Percentiles rank a stretch among this genome's conserved stretches.
Evolutionary conservation across 2,113 vertebrate genomes (phyloP).

Genomic region (Fregata magnificens): DNA sequence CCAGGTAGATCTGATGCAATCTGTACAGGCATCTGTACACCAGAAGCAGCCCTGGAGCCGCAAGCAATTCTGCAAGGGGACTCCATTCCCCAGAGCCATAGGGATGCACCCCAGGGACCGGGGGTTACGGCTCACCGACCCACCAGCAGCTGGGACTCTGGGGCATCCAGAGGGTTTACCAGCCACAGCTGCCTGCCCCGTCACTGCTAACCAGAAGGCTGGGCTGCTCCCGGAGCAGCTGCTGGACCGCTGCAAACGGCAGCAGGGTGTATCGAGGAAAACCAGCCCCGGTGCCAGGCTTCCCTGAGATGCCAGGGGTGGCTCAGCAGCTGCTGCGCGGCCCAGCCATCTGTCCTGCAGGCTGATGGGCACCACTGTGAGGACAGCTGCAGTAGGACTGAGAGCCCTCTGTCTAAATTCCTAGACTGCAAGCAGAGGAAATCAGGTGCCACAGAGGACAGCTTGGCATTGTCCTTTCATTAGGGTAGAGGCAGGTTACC

Average conservation of each 20-base stretch:
- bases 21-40: no score
- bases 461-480: neutral
- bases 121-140: neutral
- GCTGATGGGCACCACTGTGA: neutral
- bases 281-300: neutral
- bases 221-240: neutral
- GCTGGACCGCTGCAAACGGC: neutral
- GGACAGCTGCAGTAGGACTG: neutral
- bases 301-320: neutral
- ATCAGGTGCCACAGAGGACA: neutral
- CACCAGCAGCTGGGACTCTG: accelerated
- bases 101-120: neutral
- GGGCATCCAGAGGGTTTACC: neutral
- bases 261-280: neutral
- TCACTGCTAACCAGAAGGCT: neutral
- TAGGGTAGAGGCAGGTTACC: neutral
- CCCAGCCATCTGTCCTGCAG: neutral
- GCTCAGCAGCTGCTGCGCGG: neutral
- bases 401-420: neutral
- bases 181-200: neutral
- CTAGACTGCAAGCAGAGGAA: neutral
- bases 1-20: no score
- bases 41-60: neutral
- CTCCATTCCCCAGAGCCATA: accelerated
- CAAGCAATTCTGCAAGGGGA: neutral